phyloP scores from a whole-genome alignment of 2,888 invertebrate genomes.

The Muscina levida region DNA sequence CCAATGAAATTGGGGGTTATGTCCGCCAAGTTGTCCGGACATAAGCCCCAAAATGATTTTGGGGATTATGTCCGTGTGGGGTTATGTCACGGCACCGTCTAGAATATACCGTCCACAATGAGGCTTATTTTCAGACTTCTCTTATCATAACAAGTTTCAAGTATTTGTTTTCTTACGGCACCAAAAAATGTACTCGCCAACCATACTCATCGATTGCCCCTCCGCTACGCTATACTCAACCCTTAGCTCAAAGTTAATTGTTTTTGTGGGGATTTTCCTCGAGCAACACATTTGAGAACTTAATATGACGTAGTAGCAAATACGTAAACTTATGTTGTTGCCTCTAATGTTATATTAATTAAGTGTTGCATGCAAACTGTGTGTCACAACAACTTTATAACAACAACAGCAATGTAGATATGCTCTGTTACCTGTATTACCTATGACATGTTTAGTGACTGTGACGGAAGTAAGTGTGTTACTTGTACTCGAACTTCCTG shows the following conservation, averaged over 20 bases:
- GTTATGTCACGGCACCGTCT: too few relatives aligned
- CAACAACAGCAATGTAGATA: neutral
- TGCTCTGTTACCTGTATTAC: slow-evolving; percentile 50
- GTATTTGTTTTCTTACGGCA: too few relatives aligned
- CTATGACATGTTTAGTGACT: slow-evolving; percentile 63
- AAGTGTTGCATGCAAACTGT: slow-evolving; percentile 64
- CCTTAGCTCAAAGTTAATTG: slow-evolving; percentile 16
- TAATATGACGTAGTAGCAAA: slow-evolving; percentile 26
- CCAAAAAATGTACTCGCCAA: neutral
- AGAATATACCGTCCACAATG: too few relatives aligned
- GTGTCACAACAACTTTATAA: slow-evolving; percentile 60
- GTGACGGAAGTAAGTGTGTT: slow-evolving; percentile 64
- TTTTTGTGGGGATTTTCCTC: slow-evolving; percentile 22
- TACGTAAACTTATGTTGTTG: slow-evolving; percentile 10
- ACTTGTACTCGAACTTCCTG: slow-evolving; percentile 55
- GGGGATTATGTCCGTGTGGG: too few relatives aligned
- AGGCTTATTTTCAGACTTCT: too few relatives aligned
- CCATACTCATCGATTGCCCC: neutral
- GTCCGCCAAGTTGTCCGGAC: too few relatives aligned
- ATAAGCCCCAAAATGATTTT: too few relatives aligned
- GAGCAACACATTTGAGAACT: slow-evolving; percentile 1
- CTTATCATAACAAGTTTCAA: too few relatives aligned
- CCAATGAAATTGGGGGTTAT: too few relatives aligned
- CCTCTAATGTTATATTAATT: slow-evolving; percentile 57
- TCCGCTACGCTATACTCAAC: too few relatives aligned